These are phyloP conservation scores for Dryobates pubescens DNA, from an alignment of 2,797 vertebrate genomes.

Conservation along the genomic window DNA sequence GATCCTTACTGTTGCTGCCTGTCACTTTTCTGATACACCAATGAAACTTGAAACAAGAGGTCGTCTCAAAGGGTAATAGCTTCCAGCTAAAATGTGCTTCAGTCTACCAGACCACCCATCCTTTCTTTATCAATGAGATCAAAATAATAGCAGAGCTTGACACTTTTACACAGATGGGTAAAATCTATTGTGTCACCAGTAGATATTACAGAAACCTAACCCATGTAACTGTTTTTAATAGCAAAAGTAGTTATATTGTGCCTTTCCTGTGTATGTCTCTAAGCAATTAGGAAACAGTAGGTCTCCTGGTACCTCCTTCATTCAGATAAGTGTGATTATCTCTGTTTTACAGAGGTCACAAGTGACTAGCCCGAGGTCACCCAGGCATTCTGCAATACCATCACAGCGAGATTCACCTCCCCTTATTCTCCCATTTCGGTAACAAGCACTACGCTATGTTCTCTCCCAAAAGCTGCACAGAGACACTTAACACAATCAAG, in stretches of 20 bases:
- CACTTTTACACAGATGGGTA: constrained; percentile 52
- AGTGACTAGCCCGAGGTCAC: neutral
- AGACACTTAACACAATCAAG: neutral
- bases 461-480: neutral
- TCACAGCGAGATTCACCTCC: rapidly evolving
- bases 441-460: neutral
- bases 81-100: constrained; percentile 61
- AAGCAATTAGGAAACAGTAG: constrained; percentile 51
- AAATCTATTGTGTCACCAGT: constrained; percentile 50
- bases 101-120: constrained; percentile 62
- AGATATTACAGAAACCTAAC: constrained; percentile 51
- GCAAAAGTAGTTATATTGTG: constrained; percentile 4
- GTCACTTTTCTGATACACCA: constrained; percentile 43
- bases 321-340: constrained; percentile 59
- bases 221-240: constrained; percentile 39
- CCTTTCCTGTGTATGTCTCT: neutral
- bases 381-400: neutral
- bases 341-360: constrained; percentile 24
- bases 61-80: constrained; percentile 53
- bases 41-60: constrained; percentile 68
- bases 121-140: constrained; percentile 63
- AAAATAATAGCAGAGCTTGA: constrained; percentile 53
- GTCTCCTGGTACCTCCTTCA: constrained; percentile 17
- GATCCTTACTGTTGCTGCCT: neutral
- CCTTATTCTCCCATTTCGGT: neutral